Percentiles rank a stretch among this genome's conserved stretches.
Evolutionary conservation across 2,113 vertebrate species (phyloP).

Genomic region (Machaerirhynchus nigripectus): DNA sequence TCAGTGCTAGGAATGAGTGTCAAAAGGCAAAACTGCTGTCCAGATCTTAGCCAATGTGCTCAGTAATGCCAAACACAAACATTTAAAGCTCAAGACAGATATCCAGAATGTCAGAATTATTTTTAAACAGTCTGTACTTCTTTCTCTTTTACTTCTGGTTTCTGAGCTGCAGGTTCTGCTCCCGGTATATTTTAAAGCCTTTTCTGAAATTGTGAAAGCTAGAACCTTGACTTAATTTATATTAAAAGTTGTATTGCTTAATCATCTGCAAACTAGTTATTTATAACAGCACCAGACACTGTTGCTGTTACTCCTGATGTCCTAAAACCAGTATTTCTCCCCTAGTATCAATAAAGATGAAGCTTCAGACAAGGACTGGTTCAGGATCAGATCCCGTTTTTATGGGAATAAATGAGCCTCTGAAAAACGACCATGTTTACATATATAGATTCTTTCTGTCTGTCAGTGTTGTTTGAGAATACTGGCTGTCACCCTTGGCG

Average conservation of each 20-base stretch:
- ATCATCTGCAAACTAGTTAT: neutral
- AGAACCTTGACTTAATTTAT: neutral
- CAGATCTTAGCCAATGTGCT: neutral
- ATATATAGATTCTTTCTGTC: neutral
- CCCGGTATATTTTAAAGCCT: neutral
- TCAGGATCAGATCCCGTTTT: neutral
- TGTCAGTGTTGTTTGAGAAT: neutral
- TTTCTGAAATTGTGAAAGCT: neutral
- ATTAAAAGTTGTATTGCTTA: neutral
- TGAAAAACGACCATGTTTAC: neutral
- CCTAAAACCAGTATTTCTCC: neutral
- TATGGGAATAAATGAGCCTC: neutral
- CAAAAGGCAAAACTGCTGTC: neutral
- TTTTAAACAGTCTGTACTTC: neutral
- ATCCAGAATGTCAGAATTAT: neutral
- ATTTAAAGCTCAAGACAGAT: neutral
- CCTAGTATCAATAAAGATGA: neutral
- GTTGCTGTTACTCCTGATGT: neutral
- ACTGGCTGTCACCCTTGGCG: neutral
- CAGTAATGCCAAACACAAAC: neutral
- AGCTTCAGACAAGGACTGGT: neutral
- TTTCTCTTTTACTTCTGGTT: neutral
- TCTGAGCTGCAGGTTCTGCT: neutral
- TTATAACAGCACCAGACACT: neutral
- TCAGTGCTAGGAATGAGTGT: neutral